Evolutionary conservation across 2,888 invertebrate genomes (phyloP).

Genomic region (Tipula vernalis): DNA sequence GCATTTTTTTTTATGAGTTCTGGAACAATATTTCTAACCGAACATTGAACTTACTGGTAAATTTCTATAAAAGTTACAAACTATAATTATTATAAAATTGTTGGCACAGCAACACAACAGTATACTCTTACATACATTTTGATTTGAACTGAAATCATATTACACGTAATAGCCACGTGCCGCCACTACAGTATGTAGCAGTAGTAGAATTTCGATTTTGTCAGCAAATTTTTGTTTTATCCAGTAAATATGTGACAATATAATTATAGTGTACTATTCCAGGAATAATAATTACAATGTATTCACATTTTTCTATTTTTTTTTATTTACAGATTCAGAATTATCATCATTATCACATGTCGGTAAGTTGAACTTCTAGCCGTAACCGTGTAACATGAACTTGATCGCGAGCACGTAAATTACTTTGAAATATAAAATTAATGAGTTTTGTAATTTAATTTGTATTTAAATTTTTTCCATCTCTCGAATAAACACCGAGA

Average conservation of each 20-base stretch:
- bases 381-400: not conserved
- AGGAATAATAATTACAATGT: not conserved
- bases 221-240: not conserved
- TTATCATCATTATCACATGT: constrained; percentile 8
- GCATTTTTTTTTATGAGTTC: not conserved
- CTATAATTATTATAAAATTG: not conserved
- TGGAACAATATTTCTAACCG: not conserved
- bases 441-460: not conserved
- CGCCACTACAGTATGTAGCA: not conserved
- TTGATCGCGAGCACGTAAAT: not conserved
- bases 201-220: not conserved
- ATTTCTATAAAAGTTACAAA: not conserved
- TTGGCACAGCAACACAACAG: not conserved
- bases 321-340: constrained; percentile 4
- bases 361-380: not conserved
- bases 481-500: too few species aligned
- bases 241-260: not conserved
- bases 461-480: not conserved
- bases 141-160: not conserved
- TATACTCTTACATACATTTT: not conserved
- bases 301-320: not conserved
- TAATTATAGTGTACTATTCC: not conserved
- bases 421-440: not conserved
- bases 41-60: not conserved
- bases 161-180: not conserved